Evolutionary conservation across 2,888 invertebrate genomes (phyloP).

Genomic region (Hoplodrina ambigua): DNA sequence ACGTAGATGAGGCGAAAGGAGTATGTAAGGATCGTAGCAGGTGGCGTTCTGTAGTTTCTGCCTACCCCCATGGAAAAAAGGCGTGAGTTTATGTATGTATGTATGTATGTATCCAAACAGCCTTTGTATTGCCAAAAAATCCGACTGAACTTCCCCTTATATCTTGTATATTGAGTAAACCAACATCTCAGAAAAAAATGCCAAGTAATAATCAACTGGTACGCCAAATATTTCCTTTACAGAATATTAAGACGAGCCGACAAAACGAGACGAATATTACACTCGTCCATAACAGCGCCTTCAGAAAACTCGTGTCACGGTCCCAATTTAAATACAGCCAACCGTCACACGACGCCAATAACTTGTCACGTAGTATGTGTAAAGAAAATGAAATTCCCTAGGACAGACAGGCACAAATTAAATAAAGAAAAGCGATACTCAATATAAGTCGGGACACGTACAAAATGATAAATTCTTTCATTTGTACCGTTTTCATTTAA

Average conservation of each 20-base stretch:
- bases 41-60: too few relatives aligned
- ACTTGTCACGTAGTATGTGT: constrained; percentile 64
- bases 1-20: too few relatives aligned
- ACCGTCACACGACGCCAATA: constrained; percentile 58
- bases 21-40: too few relatives aligned
- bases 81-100: too few relatives aligned
- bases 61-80: too few relatives aligned
- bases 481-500: constrained; percentile 81
- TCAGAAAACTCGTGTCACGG: constrained; percentile 51
- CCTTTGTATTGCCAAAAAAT: constrained; percentile 10
- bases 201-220: constrained; percentile 46
- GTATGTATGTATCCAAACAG: too few relatives aligned
- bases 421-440: constrained; percentile 67
- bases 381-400: constrained; percentile 65
- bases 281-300: constrained; percentile 27
- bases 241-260: constrained; percentile 42
- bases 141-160: not conserved
- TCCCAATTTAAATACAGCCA: constrained; percentile 60
- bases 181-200: constrained; percentile 32
- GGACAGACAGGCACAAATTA: constrained; percentile 65
- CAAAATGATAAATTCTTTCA: constrained; percentile 82
- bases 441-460: constrained; percentile 68
- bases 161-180: constrained; percentile 29
- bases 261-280: constrained; percentile 52
- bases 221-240: constrained; percentile 53